Conservation (phyloP, 2,888 invertebrate species). For the Noctua comes region DNA sequence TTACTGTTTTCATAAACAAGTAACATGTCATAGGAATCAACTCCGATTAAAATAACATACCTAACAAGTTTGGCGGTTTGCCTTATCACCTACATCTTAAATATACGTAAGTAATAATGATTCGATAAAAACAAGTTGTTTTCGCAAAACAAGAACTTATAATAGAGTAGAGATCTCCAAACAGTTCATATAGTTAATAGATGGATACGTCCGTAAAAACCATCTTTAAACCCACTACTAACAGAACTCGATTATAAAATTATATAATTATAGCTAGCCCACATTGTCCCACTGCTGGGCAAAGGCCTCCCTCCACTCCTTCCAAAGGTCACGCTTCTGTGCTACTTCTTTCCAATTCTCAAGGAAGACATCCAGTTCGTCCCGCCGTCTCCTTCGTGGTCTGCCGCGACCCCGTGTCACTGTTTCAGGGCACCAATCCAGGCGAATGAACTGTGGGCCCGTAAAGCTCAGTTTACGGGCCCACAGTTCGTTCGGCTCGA, state of each 20-base stretch:
- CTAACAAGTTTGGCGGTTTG: not conserved
- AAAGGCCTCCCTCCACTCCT: no score
- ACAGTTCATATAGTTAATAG: not conserved
- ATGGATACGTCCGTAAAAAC: not conserved
- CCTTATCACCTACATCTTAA: constrained; percentile 13
- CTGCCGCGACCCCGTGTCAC: no score
- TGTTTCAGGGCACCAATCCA: no score
- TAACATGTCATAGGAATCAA: not conserved
- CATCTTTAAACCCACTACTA: not conserved
- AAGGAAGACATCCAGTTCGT: no score
- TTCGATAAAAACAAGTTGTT: not conserved
- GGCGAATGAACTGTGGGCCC: no score
- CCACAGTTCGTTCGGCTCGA: no score
- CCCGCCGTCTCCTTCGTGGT: no score
- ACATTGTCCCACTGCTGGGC: no score
- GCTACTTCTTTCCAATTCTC: no score
- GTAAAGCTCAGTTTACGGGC: no score
- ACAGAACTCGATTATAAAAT: not conserved
- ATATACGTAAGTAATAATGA: not conserved
- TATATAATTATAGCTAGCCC: no score
- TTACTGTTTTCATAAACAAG: not conserved
- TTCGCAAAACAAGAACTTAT: not conserved
- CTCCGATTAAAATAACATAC: not conserved
- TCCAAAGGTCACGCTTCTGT: no score
- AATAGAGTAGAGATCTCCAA: not conserved